A percentile compares a stretch with the other conserved stretches of the same genome.
Evolutionary conservation across 2,888 invertebrate species (phyloP).

Genomic region (Aproaerema taeniolella): DNA sequence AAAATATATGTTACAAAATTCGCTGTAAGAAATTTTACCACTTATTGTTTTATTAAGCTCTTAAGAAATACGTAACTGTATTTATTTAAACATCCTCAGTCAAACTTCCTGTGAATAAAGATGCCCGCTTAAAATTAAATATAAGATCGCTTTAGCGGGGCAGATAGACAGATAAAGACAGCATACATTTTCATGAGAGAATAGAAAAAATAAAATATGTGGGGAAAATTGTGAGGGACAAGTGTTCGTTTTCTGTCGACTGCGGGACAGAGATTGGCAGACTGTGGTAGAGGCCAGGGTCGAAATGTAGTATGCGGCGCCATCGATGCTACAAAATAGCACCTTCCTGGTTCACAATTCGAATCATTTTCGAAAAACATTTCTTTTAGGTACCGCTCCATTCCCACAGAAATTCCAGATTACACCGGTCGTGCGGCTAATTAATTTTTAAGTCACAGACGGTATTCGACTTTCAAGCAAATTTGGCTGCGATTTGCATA

Average conservation of each 20-base stretch:
- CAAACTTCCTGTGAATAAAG: conserved; percentile 52
- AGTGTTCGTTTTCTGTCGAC: conserved; percentile 51
- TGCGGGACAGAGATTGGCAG: conserved; percentile 46
- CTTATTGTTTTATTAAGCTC: too few species aligned
- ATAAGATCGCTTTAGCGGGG: conserved; percentile 60
- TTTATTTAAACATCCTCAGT: conserved; percentile 36
- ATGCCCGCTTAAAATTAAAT: conserved; percentile 60
- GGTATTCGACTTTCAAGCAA: conserved; percentile 55
- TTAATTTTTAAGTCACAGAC: conserved; percentile 75
- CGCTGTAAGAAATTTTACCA: too few species aligned
- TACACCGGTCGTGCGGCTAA: conserved; percentile 75
- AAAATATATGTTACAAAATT: too few species aligned
- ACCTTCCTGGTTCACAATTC: conserved; percentile 36
- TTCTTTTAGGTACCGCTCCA: conserved; percentile 50
- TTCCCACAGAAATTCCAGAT: conserved; percentile 59
- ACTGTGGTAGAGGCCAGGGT: conserved; percentile 26
- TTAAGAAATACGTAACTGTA: conserved; percentile 32
- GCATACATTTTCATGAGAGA: conserved; percentile 61
- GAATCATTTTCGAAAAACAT: conserved; percentile 47
- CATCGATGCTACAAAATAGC: conserved; percentile 32
- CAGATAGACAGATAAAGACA: conserved; percentile 61
- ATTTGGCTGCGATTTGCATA: conserved; percentile 59
- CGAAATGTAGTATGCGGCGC: conserved; percentile 41
- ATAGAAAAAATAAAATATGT: conserved; percentile 51
- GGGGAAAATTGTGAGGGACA: conserved; percentile 48